Conservation (phyloP, 2,888 invertebrate species). For the Brenthis daphne region DNA sequence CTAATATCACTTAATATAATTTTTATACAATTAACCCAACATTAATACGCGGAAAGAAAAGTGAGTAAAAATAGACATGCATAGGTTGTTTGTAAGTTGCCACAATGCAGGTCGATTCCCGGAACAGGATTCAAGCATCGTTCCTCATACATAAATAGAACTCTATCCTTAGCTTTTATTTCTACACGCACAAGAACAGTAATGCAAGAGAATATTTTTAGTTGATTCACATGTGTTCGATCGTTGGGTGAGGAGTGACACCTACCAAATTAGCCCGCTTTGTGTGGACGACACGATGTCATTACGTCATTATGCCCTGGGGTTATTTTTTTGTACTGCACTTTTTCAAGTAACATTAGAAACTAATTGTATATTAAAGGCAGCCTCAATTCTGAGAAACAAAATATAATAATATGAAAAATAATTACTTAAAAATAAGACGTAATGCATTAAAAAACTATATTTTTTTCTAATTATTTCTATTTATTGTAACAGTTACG, state of each 20-base stretch:
- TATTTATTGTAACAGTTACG: too few species aligned
- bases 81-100: constrained; percentile 31
- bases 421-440: too few species aligned
- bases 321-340: constrained; percentile 19
- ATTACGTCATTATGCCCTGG: constrained; percentile 32
- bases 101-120: constrained; percentile 34
- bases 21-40: too few species aligned
- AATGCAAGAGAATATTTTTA: constrained; percentile 8
- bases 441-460: too few species aligned
- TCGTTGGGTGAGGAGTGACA: constrained; percentile 33
- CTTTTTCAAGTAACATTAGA: constrained; percentile 23
- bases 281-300: constrained; percentile 29
- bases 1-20: too few species aligned
- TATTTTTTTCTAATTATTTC: too few species aligned
- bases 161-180: constrained; percentile 15
- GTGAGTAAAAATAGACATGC: constrained; percentile 19
- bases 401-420: too few species aligned
- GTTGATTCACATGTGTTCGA: constrained; percentile 18
- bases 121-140: constrained; percentile 23
- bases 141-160: constrained; percentile 16
- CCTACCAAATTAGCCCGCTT: constrained; percentile 36
- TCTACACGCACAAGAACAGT: neutral
- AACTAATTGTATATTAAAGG: constrained; percentile 25
- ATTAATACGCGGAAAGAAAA: constrained; percentile 6
- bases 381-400: constrained; percentile 8